Conservation (phyloP, 2,797 vertebrate genomes). For the Sandelia bainsii region DNA sequence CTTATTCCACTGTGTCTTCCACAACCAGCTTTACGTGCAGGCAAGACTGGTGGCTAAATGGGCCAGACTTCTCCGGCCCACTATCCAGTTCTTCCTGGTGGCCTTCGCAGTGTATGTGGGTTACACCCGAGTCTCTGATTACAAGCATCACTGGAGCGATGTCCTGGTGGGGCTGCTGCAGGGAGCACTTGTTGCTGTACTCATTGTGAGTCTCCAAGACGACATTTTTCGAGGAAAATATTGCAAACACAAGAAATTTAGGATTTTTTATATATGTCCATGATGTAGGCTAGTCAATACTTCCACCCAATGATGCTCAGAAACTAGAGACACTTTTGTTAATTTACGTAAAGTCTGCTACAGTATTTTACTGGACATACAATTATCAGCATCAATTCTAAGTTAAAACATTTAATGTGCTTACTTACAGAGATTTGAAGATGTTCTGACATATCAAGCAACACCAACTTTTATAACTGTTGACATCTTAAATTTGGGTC, state of each 20-base stretch:
- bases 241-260: not conserved
- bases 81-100: constrained; percentile 93
- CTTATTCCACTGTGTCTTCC: not conserved
- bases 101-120: constrained; percentile 93
- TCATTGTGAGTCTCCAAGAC: constrained; percentile 85
- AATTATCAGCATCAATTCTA: not conserved
- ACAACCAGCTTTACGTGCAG: constrained; percentile 90
- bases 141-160: constrained; percentile 96
- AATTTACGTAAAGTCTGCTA: not conserved
- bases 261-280: not conserved
- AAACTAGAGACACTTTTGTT: not conserved
- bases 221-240: constrained; percentile 25
- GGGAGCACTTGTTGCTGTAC: constrained; percentile 89
- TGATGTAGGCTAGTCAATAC: not conserved
- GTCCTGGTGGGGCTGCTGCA: constrained; percentile 92
- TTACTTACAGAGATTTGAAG: too few relatives aligned
- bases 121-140: constrained; percentile 92
- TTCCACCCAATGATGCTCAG: not conserved
- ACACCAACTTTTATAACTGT: constrained; percentile 30
- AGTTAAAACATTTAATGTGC: not conserved
- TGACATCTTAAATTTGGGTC: constrained; percentile 38
- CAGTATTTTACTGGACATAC: not conserved
- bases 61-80: constrained; percentile 91
- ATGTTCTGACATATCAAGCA: constrained; percentile 4
- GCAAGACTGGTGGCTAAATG: constrained; percentile 89